Conservation (phyloP, 2,888 invertebrate species). For the Biston stratarius region DNA sequence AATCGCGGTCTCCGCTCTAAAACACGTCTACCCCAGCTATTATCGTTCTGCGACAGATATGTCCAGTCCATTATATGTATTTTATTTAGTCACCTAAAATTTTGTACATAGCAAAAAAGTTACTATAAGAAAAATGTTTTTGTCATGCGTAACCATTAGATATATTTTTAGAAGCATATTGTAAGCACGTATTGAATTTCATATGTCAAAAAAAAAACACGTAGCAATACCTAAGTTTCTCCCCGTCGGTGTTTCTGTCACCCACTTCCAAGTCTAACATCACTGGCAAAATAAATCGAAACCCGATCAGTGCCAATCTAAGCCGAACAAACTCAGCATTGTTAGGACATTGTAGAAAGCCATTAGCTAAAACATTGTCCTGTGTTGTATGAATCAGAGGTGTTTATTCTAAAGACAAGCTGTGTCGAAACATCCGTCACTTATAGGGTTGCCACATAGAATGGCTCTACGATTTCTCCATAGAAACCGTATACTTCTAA, state of each 20-base stretch:
- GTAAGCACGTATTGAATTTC: neutral
- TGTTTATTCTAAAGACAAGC: slow-evolving; percentile 69
- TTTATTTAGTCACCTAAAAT: too few relatives aligned
- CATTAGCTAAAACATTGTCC: slow-evolving; percentile 64
- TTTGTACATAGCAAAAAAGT: neutral
- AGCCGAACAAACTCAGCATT: slow-evolving; percentile 40
- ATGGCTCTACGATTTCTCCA: neutral
- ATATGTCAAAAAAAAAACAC: neutral
- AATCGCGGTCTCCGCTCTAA: too few relatives aligned
- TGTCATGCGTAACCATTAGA: neutral
- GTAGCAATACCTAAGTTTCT: neutral
- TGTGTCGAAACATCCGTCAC: slow-evolving; percentile 76
- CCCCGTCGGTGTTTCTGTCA: neutral
- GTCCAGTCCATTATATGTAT: too few relatives aligned
- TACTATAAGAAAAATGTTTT: neutral
- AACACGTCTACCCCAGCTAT: too few relatives aligned
- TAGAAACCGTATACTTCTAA: neutral
- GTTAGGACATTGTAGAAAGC: slow-evolving; percentile 62
- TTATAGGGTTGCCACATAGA: slow-evolving; percentile 40
- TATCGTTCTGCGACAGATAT: too few relatives aligned
- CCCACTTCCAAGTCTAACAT: neutral
- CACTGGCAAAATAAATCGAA: slow-evolving; percentile 42
- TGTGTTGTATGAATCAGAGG: slow-evolving; percentile 73
- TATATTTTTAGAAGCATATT: neutral
- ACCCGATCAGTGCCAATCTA: slow-evolving; percentile 40